Conservation (phyloP, 2,888 invertebrate species). For the Eupithecia dodoneata region DNA sequence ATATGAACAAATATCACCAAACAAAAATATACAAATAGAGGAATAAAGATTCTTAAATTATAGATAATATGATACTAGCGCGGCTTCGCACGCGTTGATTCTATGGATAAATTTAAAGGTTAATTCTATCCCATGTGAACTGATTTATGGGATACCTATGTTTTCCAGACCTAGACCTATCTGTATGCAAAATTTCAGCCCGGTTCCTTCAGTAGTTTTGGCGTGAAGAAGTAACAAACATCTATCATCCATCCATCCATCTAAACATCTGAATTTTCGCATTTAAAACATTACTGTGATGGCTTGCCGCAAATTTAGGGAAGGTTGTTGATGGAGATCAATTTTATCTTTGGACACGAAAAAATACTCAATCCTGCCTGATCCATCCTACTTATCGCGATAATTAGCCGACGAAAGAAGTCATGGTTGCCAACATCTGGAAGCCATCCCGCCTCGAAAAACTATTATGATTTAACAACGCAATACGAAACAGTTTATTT, state of each 20-base stretch:
- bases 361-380: background rate
- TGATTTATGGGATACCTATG: no score
- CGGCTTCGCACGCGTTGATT: no score
- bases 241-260: no score
- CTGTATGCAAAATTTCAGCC: no score
- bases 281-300: background rate
- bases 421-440: background rate
- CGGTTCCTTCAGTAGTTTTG: no score
- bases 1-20: background rate
- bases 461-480: background rate
- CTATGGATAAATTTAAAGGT: no score
- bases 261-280: no score
- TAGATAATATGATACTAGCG: no score
- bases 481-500: no score
- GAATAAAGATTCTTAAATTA: background rate
- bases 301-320: background rate
- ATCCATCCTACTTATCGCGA: background rate
- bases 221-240: no score
- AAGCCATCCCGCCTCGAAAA: background rate
- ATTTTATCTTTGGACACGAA: background rate
- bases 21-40: background rate
- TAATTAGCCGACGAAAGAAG: background rate
- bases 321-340: background rate
- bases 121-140: no score
- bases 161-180: no score